Evolutionary conservation across 2,797 vertebrate genomes (phyloP).

Genomic region (Sitta carolinensis): DNA sequence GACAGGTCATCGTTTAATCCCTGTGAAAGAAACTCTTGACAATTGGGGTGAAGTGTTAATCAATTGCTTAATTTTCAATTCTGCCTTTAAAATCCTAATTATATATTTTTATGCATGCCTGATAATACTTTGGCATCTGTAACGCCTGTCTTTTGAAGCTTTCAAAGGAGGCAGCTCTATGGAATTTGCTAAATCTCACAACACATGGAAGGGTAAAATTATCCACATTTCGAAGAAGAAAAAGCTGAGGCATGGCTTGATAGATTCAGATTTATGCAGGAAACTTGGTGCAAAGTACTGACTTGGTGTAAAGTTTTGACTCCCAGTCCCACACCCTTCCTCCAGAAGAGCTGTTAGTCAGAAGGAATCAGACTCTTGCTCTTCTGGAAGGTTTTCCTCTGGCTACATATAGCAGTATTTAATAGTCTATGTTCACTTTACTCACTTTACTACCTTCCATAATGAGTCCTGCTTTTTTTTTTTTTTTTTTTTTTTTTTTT

Average conservation of each 20-base stretch:
- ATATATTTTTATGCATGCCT: not conserved
- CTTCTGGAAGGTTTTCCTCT: not conserved
- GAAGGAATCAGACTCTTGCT: not conserved
- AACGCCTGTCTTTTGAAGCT: not conserved
- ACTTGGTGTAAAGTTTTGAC: not conserved
- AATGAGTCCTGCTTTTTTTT: not conserved
- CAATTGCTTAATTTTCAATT: not conserved
- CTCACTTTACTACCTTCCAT: not conserved
- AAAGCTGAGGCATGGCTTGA: not conserved
- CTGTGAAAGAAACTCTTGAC: not conserved
- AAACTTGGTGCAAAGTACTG: not conserved
- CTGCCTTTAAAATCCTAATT: not conserved
- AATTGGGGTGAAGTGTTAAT: not conserved
- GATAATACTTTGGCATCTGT: not conserved
- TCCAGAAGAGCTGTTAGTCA: not conserved
- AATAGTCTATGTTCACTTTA: slow-evolving; percentile 3
- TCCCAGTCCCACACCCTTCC: not conserved
- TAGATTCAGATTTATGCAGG: not conserved
- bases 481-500: not conserved
- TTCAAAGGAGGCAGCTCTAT: not conserved
- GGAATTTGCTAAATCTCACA: not conserved
- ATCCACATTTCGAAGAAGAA: not conserved
- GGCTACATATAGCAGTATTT: not conserved
- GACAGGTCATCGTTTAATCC: not conserved
- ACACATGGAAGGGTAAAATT: not conserved